Percentiles rank a stretch among this genome's conserved stretches.
These are phyloP conservation scores for Phalacrocorax aristotelis DNA, from an alignment of 2,113 vertebrate species.

Conservation along the genomic window DNA sequence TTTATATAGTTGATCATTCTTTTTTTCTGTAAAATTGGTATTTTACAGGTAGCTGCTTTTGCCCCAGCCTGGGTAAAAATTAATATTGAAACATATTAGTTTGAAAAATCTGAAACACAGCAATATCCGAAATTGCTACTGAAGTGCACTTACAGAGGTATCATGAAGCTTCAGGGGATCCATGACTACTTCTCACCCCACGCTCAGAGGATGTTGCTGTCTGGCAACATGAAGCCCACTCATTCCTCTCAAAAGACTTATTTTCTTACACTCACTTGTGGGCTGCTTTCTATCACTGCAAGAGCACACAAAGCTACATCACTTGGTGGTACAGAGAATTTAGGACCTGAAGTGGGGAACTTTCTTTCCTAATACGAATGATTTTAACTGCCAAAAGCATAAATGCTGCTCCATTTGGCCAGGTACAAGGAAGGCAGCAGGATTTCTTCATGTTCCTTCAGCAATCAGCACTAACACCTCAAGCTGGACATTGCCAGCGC, in stretches of 20 bases:
- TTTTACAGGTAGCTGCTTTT: not conserved
- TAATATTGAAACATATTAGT: not conserved
- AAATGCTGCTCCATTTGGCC: not conserved
- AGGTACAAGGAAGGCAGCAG: not conserved
- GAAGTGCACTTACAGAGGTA: not conserved
- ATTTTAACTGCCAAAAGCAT: not conserved
- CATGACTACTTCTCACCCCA: not conserved
- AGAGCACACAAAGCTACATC: not conserved
- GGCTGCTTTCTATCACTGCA: not conserved
- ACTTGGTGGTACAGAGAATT: not conserved
- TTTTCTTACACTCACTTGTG: not conserved
- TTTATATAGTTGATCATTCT: not conserved
- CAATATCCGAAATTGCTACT: not conserved
- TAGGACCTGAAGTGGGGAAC: not conserved
- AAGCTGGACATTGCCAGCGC: fast-evolving
- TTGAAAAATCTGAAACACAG: not conserved
- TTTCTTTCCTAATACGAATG: not conserved
- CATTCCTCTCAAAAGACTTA: not conserved
- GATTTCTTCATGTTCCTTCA: not conserved
- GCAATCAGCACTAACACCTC: too few species aligned
- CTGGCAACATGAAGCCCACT: not conserved
- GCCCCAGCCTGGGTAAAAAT: not conserved
- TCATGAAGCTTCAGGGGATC: not conserved
- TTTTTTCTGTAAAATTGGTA: not conserved
- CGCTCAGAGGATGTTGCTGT: not conserved